Evolutionary conservation across 2,888 invertebrate species (phyloP).

Genomic region (Rhingia rostrata): DNA sequence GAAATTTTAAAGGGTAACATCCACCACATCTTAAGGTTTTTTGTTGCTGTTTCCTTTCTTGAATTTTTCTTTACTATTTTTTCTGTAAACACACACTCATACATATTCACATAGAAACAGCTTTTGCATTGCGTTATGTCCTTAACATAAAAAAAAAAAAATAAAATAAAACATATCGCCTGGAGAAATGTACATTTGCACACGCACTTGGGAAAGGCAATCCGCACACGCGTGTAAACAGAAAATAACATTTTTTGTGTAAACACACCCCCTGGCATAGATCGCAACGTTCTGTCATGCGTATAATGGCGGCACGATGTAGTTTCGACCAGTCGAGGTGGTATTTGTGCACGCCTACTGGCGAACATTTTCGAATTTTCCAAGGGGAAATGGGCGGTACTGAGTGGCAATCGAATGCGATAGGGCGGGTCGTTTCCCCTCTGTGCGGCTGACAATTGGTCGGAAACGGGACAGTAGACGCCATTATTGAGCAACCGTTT

Average conservation of each 20-base stretch:
- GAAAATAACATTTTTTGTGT: not conserved
- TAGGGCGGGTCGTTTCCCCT: conserved; percentile 46
- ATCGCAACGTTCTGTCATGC: conserved; percentile 15
- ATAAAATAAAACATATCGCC: not conserved
- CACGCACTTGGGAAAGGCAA: conserved; percentile 35
- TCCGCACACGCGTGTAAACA: conserved; percentile 18
- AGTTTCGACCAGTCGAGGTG: conserved; percentile 7
- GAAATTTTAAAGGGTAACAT: conserved; percentile 72
- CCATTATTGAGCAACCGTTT: conserved; percentile 71
- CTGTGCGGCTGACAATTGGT: conserved; percentile 61
- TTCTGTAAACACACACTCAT: conserved; percentile 6
- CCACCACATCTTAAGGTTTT: conserved; percentile 9
- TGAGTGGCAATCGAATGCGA: not conserved
- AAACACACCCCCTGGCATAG: conserved; percentile 20
- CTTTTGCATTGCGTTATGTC: no score
- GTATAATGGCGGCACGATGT: not conserved
- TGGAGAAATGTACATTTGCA: conserved; percentile 19
- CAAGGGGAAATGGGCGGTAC: conserved; percentile 26
- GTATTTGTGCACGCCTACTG: conserved; percentile 9
- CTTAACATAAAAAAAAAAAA: no score
- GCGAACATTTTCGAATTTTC: not conserved
- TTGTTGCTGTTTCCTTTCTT: conserved; percentile 23
- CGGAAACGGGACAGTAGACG: conserved; percentile 56
- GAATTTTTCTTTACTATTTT: conserved; percentile 16
- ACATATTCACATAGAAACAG: no score